Percentiles rank a stretch among this genome's conserved stretches.
Evolutionary conservation across 2,888 invertebrate genomes (phyloP).

Genomic region (Cosmia pyralina): DNA sequence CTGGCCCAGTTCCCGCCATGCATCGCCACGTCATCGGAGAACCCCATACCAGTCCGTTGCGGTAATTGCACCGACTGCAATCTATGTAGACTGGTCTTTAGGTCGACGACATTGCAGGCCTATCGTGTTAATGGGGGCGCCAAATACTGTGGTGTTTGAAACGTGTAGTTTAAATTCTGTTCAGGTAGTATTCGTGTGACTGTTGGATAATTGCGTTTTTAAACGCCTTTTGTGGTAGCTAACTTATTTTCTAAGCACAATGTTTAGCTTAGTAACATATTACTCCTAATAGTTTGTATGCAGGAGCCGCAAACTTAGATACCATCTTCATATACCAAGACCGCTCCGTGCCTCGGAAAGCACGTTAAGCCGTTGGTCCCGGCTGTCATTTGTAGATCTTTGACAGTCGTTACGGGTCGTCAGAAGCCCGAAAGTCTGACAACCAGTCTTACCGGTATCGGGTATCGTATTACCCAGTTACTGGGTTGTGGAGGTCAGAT

Average conservation of each 20-base stretch:
- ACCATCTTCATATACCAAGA: too few relatives aligned
- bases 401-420: too few relatives aligned
- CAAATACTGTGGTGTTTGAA: conserved; percentile 27
- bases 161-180: conserved; percentile 34
- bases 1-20: conserved; percentile 55
- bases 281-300: background rate
- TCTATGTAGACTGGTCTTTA: conserved; percentile 41
- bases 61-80: conserved; percentile 56
- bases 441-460: too few relatives aligned
- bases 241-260: conserved; percentile 9
- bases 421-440: too few relatives aligned
- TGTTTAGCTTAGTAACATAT: conserved; percentile 12
- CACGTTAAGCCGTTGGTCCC: too few relatives aligned
- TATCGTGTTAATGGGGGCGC: conserved; percentile 49
- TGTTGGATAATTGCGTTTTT: conserved; percentile 17
- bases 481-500: too few relatives aligned
- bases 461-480: too few relatives aligned
- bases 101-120: conserved; percentile 57
- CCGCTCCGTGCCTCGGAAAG: too few relatives aligned
- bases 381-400: too few relatives aligned
- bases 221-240: conserved; percentile 3
- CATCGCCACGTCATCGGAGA: conserved; percentile 59
- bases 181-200: conserved; percentile 27
- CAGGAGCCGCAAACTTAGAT: background rate
- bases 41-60: conserved; percentile 33